Base-by-base conservation (phyloP, 53 echinoderm and acorn worm genomes). In the Echinometra lucunter region DNA sequence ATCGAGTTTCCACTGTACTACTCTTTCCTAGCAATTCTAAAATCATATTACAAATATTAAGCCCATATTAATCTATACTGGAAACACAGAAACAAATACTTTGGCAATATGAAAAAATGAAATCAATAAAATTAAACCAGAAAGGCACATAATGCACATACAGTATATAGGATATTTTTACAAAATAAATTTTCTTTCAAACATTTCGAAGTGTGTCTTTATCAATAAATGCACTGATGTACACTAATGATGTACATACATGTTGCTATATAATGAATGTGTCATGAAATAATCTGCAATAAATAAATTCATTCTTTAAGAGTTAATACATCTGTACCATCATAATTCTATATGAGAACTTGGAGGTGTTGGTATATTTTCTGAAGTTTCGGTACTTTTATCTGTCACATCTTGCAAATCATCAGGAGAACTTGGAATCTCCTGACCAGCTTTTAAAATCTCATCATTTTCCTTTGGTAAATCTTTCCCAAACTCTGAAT, bases 391-490 rank as follows among this genome's bases (percentile, higher is more conserved):
- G 1, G 30, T 2, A 17, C 53, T 53, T 53, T 53, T 53, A 2
- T 72, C 45, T 45, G 45, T 42, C 44, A 57, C 92, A 75, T 92
- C 92, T 44, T 92, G 16, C 34, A 92, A 92, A 92, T 92, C 92
- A 92, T 78, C 92, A 78, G 78, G 57, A 92, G 92, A 55, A 78
- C 2, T 78, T 92, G 92, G 92, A 92, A 92, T 92, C 92, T 92
- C 92, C 75, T 78, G 78, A 74, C 92, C 78, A 75, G 66, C 30
- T 91, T 69, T 34, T 70, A 45, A 45, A 69, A 17, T 69, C 12
- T 91, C 69, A 60, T 63, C 34, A 21, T 78, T 49, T 91, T 70
- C 63, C 45, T 53, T 35, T 35, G 23, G 21, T 58, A 38, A 37
- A 78, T 92, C 92, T 58, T 45, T 30, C 47, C 56, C 57, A 53